Conservation (phyloP, 2,113 vertebrate genomes). For the Cephalophus harveyi region DNA sequence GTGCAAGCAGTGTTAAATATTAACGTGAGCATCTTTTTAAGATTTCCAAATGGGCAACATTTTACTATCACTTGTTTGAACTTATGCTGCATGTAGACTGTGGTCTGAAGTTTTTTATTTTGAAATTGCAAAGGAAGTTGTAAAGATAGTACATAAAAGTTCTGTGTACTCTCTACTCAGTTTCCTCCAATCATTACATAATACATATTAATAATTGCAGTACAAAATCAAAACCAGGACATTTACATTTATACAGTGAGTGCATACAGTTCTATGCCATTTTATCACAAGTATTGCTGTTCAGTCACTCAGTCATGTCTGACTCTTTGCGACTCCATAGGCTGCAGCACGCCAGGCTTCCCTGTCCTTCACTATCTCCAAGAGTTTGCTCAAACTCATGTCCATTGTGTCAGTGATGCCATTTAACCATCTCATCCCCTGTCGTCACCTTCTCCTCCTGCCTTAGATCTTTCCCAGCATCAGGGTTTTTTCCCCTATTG, state of each 20-base stretch:
- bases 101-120: neutral
- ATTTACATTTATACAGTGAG: neutral
- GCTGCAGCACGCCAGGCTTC: neutral
- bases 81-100: conserved; percentile 64
- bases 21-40: neutral
- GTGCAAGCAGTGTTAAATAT: neutral
- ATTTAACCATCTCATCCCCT: neutral
- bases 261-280: neutral
- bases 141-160: neutral
- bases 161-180: neutral
- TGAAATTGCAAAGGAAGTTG: neutral
- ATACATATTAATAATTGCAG: neutral
- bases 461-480: neutral
- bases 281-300: neutral
- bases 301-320: neutral
- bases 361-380: neutral
- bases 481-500: neutral
- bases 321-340: neutral
- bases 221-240: neutral
- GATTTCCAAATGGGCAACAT: conserved; percentile 53
- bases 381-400: neutral
- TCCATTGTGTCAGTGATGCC: neutral
- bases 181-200: neutral
- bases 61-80: conserved; percentile 68
- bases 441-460: neutral